phyloP scores from a whole-genome alignment of 2,888 invertebrate species.

The Phortica magna region DNA sequence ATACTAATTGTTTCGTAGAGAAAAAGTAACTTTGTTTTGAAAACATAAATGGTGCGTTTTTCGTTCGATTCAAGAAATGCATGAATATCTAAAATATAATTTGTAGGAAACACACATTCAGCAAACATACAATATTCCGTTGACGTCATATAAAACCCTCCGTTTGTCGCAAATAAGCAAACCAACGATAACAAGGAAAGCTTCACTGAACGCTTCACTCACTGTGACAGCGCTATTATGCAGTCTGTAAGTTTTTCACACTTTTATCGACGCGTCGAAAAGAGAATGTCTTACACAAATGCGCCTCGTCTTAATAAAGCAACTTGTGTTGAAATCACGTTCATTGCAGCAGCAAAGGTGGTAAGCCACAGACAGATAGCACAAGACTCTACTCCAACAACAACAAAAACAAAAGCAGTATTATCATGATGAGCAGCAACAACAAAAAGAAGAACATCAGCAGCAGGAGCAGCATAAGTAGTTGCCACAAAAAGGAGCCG shows the following conservation, averaged over 20 bases:
- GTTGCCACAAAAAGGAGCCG: background rate
- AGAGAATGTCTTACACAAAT: background rate
- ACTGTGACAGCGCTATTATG: too few species aligned
- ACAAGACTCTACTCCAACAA: slow-evolving; percentile 47
- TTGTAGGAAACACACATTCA: too few species aligned
- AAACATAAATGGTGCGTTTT: too few species aligned
- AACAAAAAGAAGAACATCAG: slow-evolving; percentile 60
- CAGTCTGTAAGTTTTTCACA: background rate
- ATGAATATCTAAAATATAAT: too few species aligned
- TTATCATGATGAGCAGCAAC: slow-evolving; percentile 46
- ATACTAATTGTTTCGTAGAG: too few species aligned
- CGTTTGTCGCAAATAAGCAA: too few species aligned
- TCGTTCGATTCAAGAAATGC: too few species aligned
- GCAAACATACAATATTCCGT: too few species aligned
- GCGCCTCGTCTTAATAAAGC: slow-evolving; percentile 1
- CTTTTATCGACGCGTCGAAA: background rate
- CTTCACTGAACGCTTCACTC: too few species aligned
- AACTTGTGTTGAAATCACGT: background rate
- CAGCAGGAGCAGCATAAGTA: slow-evolving; percentile 28
- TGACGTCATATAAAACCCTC: too few species aligned
- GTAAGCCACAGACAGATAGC: slow-evolving; percentile 51
- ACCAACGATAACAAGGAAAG: too few species aligned
- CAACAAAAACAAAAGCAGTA: slow-evolving; percentile 29
- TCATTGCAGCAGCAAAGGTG: background rate
- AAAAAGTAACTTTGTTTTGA: too few species aligned